Conservation (phyloP, 2,888 invertebrate genomes). For the Anoncus sp. region DNA sequence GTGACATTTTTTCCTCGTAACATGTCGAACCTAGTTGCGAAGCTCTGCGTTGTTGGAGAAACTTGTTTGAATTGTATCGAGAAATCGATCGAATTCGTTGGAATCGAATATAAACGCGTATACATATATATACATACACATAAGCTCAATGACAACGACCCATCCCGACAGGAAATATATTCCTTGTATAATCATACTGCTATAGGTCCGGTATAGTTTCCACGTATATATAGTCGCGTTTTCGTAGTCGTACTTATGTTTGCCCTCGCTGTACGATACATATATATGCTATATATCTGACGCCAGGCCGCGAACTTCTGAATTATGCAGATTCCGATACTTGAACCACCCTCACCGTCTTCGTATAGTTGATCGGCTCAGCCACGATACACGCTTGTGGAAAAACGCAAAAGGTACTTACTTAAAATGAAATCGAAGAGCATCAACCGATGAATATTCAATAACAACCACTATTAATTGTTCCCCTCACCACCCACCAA, state of each 20-base stretch:
- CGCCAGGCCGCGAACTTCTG: conserved; percentile 50
- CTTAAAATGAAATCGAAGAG: too few relatives aligned
- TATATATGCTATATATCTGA: conserved; percentile 40
- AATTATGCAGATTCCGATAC: conserved; percentile 58
- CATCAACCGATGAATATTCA: too few relatives aligned
- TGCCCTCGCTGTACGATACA: conserved; percentile 48
- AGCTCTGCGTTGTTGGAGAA: conserved; percentile 13
- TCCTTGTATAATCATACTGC: conserved; percentile 29
- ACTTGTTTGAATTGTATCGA: conserved; percentile 20
- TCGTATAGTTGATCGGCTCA: background rate
- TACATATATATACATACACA: background rate
- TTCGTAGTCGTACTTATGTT: conserved; percentile 37
- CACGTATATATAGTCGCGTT: conserved; percentile 5
- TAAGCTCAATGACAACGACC: background rate
- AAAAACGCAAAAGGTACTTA: too few relatives aligned
- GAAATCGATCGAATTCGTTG: conserved; percentile 43
- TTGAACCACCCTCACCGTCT: background rate
- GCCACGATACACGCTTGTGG: background rate
- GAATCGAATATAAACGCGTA: conserved; percentile 6
- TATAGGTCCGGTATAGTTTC: background rate
- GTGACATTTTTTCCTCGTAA: too few relatives aligned
- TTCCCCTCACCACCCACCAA: too few relatives aligned
- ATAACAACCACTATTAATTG: too few relatives aligned
- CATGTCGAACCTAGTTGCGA: too few relatives aligned
- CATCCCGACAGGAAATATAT: conserved; percentile 29